phyloP scores from a whole-genome alignment of 2,113 vertebrate genomes.

The Siniperca chuatsi region DNA sequence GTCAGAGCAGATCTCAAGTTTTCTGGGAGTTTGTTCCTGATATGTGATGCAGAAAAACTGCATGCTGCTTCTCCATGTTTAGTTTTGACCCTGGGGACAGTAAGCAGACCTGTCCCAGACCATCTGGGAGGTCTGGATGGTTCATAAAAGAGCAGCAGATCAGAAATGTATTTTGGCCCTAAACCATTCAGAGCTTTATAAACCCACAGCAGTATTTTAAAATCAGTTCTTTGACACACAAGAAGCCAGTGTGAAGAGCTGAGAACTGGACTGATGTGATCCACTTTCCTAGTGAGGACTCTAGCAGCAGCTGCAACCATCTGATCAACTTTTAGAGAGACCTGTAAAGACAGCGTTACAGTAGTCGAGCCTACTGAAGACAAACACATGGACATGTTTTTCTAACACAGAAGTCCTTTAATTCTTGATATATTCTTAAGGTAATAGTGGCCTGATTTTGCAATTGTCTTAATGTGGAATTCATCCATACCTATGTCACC shows the following conservation, averaged over 20 bases:
- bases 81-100: neutral
- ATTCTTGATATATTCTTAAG: neutral
- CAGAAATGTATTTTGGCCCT: neutral
- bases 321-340: neutral
- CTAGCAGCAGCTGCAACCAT: neutral
- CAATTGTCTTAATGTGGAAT: neutral
- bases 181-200: neutral
- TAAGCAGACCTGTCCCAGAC: neutral
- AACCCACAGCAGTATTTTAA: neutral
- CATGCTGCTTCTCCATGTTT: neutral
- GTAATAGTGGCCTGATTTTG: neutral
- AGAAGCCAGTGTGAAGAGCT: neutral
- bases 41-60: neutral
- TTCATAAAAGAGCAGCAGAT: neutral
- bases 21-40: neutral
- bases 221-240: neutral
- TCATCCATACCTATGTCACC: neutral
- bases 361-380: neutral
- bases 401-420: neutral
- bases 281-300: too few species aligned
- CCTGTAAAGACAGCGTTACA: neutral
- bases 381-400: neutral
- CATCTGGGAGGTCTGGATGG: neutral
- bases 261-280: neutral
- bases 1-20: neutral